Evolutionary conservation across 2,113 vertebrate species (phyloP).

Genomic region (Choloepus hoffmanni): DNA sequence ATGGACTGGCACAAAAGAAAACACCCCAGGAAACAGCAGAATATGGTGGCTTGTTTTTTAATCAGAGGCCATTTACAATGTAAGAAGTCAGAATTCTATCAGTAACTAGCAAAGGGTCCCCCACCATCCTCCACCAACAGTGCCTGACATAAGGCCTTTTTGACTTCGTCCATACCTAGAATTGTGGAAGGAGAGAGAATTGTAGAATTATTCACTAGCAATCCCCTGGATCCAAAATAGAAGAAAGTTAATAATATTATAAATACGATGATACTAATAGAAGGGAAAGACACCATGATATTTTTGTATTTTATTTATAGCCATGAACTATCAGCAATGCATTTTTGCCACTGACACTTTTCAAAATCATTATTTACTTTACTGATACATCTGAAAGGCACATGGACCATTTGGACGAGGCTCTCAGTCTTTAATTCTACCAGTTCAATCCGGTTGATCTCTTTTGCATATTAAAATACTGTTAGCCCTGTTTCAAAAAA

Average conservation of each 20-base stretch:
- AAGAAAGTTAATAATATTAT: background rate
- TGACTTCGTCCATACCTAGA: background rate
- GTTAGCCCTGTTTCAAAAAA: background rate
- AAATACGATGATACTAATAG: background rate
- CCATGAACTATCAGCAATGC: background rate
- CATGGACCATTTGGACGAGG: background rate
- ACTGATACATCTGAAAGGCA: background rate
- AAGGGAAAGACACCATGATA: background rate
- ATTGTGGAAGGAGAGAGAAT: background rate
- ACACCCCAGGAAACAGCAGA: background rate
- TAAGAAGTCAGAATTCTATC: background rate
- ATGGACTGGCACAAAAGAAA: conserved; percentile 33
- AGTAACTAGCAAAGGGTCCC: background rate
- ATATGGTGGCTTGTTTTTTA: conserved; percentile 35
- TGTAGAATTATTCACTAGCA: background rate
- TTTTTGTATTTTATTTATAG: background rate
- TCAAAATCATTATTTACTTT: background rate
- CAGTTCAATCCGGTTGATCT: background rate
- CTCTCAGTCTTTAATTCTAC: background rate
- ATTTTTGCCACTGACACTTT: background rate
- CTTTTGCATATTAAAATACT: background rate
- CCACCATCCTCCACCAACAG: background rate
- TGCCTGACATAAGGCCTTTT: background rate
- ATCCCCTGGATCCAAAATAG: background rate
- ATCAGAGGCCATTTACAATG: conserved; percentile 60